Base-by-base conservation (phyloP, 1,140 invertebrate species). In the Ephestia elutella region DNA sequence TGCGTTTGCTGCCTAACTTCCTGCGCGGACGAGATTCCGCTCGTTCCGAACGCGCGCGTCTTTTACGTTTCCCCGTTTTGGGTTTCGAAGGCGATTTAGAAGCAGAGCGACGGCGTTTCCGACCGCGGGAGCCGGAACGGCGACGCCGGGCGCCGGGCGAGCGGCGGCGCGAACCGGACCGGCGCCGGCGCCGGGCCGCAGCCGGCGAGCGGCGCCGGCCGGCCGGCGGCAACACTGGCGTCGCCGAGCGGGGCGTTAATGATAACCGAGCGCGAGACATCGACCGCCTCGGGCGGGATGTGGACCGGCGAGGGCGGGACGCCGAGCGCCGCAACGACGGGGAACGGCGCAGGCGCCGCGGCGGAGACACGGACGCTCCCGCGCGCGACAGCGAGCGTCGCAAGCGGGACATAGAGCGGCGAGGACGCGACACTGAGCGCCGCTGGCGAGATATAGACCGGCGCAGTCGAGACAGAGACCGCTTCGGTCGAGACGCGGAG, bases 261-360 rank as follows among this genome's bases (percentile, higher is more conserved):
- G 62, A 28, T 56, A 49, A 18, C 66, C 67, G 58, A 80, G 38
- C 68, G 49, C 68, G 74, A 3, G 49, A 56, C 68, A 68, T 35
- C 63, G 66, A 50, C 11, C 55, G 38, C 19, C 55, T 30, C 57
- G 50, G 19, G 65, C 70, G 60, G 68, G 82, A 44, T 68, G 73
- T 53, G 54, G 71, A 59, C 65, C 87, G 89, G 15, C 82, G 76
- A 18, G 53, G 87, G 70, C 54, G 87, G 58, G 28, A 2, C 4
- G 59, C 51, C 51, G 68, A 59, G 32, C 54, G 66, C 61, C 7
- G 76, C 25, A 28, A 8, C 25, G 25, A 28, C 25, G 25, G 25
- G 66, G 5, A 69, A 71, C 18, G 54, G 68, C 56, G 82, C 66
- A 7, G 86, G 82, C 50, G 71, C 64, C 66, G 30, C 54, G 32